Conservation (phyloP, 2,888 invertebrate species). For the Acanthosepion esculentum region DNA sequence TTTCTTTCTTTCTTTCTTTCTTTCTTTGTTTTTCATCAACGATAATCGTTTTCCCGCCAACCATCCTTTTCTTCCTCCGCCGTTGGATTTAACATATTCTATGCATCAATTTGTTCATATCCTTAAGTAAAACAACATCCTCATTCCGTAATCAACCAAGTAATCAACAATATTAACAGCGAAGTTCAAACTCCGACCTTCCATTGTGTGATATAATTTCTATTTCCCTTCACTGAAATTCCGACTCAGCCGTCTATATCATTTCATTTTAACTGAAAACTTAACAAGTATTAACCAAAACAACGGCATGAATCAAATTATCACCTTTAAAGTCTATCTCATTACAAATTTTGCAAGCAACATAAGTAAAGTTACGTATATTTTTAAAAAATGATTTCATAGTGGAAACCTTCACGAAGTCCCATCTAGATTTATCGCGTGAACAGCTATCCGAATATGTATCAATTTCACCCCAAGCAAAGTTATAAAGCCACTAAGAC, state of each 20-base stretch:
- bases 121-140: neutral
- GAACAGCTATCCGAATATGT: too few species aligned
- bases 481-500: too few species aligned
- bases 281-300: too few species aligned
- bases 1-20: neutral
- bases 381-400: too few species aligned
- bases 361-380: too few species aligned
- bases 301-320: too few species aligned
- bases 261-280: neutral
- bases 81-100: neutral
- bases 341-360: too few species aligned
- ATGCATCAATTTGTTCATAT: neutral
- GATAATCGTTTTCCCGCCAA: neutral
- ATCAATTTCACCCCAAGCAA: too few species aligned
- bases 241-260: neutral
- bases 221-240: too few species aligned
- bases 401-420: too few species aligned
- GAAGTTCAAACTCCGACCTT: neutral
- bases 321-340: too few species aligned
- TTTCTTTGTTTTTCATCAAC: neutral
- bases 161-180: neutral
- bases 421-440: too few species aligned
- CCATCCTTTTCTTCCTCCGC: rapidly evolving
- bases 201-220: neutral
- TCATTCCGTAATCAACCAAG: neutral